These are phyloP conservation scores for Etheostoma spectabile DNA, from an alignment of 2,113 vertebrate genomes.

Conservation along the genomic window DNA sequence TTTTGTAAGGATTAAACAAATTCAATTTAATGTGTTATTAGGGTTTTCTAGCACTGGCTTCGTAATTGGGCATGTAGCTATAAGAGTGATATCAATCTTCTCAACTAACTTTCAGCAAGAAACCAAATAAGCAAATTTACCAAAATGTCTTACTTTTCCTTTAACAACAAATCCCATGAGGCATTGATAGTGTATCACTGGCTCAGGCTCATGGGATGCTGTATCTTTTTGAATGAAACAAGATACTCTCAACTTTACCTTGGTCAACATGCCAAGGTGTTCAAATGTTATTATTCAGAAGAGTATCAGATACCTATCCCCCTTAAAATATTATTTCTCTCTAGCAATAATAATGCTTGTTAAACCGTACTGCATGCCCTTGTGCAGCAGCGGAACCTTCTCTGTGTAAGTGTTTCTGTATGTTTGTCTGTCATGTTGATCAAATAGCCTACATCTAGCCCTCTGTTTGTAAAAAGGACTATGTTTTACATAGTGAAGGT, in stretches of 20 bases:
- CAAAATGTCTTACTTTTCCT: background rate
- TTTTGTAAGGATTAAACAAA: background rate
- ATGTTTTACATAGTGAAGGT: conserved; percentile 84
- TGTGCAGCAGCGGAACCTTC: background rate
- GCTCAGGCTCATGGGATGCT: background rate
- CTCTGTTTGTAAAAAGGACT: conserved; percentile 51
- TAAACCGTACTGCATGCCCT: background rate
- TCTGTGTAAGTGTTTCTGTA: background rate
- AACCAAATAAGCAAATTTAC: background rate
- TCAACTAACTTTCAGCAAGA: background rate
- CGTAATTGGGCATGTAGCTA: background rate
- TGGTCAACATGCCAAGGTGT: background rate
- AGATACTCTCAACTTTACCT: background rate
- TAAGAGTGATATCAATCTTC: background rate
- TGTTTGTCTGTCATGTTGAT: background rate
- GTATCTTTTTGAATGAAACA: background rate
- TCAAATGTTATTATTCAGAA: background rate
- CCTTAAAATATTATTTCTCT: conserved; percentile 1
- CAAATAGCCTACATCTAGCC: conserved; percentile 30
- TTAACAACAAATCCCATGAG: conserved; percentile 3
- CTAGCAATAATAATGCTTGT: background rate
- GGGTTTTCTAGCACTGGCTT: too few species aligned
- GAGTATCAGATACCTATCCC: background rate
- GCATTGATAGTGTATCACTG: background rate
- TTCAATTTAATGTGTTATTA: background rate